Percentiles rank a stretch among this genome's conserved stretches.
Evolutionary conservation across 2,888 invertebrate species (phyloP).

Genomic region (Lasioglossum marginatum): DNA sequence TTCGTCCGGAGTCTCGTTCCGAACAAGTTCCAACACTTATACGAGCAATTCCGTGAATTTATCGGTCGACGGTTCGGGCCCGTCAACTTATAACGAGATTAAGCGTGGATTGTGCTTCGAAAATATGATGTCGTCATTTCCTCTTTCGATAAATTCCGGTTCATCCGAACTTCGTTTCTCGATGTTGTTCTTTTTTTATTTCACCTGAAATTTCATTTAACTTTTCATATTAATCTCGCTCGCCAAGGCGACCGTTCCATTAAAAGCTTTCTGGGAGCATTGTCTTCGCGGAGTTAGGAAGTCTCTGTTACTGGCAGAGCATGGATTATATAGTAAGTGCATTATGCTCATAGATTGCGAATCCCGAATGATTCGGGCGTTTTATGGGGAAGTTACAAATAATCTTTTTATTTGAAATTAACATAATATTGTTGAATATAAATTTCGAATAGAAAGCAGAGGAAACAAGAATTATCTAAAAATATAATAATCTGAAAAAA

Average conservation of each 20-base stretch:
- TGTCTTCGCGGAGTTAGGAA: slow-evolving; percentile 2
- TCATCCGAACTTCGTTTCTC: not conserved
- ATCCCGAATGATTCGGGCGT: not conserved
- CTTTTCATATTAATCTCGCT: not conserved
- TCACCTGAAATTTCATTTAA: not conserved
- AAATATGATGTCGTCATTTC: not conserved
- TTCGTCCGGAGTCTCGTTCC: not conserved
- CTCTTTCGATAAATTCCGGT: not conserved
- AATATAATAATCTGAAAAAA: no score
- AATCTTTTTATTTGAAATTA: not conserved
- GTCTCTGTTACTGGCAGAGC: not conserved
- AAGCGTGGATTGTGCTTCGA: not conserved
- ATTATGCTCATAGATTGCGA: not conserved
- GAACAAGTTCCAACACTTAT: not conserved
- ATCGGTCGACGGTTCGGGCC: not conserved
- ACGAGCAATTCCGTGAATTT: not conserved
- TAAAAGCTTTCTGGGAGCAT: not conserved
- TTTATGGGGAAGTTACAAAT: not conserved
- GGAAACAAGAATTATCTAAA: no score
- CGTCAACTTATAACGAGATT: slow-evolving; percentile 18
- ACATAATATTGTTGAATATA: no score
- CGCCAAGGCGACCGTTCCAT: not conserved
- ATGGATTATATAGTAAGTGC: not conserved
- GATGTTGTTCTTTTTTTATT: not conserved
- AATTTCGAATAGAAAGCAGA: no score